Conservation (phyloP, 2,888 invertebrate genomes). For the Rotaria macrura region DNA sequence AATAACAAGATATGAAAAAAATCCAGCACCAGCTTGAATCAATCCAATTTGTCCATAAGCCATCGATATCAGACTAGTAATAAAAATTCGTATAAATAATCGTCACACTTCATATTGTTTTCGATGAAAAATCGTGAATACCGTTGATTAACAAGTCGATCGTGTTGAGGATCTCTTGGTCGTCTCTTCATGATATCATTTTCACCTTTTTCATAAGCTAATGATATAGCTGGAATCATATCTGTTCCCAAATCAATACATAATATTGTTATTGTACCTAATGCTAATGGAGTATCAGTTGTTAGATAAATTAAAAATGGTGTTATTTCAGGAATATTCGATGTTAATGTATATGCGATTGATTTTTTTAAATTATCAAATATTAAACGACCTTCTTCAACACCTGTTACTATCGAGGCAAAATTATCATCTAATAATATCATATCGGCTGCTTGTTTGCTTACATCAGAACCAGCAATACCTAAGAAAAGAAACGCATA, state of each 20-base stretch:
- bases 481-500: no score
- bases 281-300: constrained; percentile 34
- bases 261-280: constrained; percentile 36
- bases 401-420: constrained; percentile 59
- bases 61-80: constrained; percentile 75
- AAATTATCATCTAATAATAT: constrained; percentile 37
- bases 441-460: constrained; percentile 55
- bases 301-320: constrained; percentile 36
- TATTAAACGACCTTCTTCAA: constrained; percentile 60
- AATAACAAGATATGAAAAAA: constrained; percentile 95
- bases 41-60: constrained; percentile 96
- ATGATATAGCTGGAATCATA: constrained; percentile 68
- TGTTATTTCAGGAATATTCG: constrained; percentile 36
- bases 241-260: constrained; percentile 36
- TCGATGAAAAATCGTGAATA: not conserved
- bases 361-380: constrained; percentile 38
- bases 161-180: constrained; percentile 70
- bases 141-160: constrained; percentile 64
- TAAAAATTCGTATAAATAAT: not conserved
- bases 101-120: no score
- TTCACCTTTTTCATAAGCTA: constrained; percentile 75
- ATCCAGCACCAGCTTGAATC: constrained; percentile 95
- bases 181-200: constrained; percentile 80
- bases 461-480: constrained; percentile 82
- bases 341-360: constrained; percentile 36